These are phyloP conservation scores for Charina bottae DNA, from an alignment of 2,113 vertebrate genomes.

Conservation along the genomic window DNA sequence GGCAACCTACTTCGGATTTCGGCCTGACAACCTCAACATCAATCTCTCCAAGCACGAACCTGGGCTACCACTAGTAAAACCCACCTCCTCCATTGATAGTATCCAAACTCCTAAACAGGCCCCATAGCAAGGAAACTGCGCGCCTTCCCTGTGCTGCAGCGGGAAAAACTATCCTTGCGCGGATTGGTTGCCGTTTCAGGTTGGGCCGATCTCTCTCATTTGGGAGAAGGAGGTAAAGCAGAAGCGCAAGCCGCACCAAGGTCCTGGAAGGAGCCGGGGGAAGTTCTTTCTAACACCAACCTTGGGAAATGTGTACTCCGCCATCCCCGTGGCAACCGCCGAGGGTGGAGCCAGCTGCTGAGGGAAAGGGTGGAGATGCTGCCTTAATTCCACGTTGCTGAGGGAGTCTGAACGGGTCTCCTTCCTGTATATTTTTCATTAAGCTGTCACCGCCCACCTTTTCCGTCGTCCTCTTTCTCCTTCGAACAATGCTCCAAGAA, in stretches of 20 bases:
- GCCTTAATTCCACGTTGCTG: neutral
- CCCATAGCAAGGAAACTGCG: neutral
- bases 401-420: neutral
- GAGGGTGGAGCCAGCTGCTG: neutral
- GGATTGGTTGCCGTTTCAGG: neutral
- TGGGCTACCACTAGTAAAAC: neutral
- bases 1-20: neutral
- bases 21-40: neutral
- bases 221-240: neutral
- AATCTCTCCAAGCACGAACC: neutral
- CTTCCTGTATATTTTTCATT: neutral
- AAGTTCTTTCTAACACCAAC: no score
- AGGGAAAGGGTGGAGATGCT: neutral
- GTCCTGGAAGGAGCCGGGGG: neutral
- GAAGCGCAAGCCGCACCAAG: neutral
- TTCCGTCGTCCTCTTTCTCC: neutral
- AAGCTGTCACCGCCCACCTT: neutral
- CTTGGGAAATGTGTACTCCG: neutral
- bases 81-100: neutral
- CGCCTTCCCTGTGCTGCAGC: no score
- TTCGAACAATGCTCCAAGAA: neutral
- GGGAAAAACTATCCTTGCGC: neutral
- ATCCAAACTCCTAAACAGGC: no score
- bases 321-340: constrained; percentile 11
- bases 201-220: neutral